Evolutionary conservation across 1,140 invertebrate species (phyloP), one percentile per base, ranked within the genome.

Genomic region (Cydia amplana): DNA sequence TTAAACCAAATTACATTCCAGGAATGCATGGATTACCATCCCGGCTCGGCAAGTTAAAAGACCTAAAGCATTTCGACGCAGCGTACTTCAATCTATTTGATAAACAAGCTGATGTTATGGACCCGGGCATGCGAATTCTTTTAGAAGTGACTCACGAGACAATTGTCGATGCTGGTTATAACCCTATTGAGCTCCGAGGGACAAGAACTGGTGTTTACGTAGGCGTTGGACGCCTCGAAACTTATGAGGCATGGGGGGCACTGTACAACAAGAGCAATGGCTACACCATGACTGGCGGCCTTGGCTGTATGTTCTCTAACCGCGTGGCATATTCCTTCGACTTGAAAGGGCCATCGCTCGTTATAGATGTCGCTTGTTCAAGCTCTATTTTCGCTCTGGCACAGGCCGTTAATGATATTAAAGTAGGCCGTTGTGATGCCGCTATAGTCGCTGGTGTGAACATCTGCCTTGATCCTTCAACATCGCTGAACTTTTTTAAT

Each of bases 271-370:
- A 95, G 82, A 95, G 98, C 1, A 98, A 96, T 86, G 98, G 98
- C 74, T 99, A 99, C 93, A 97, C 96, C 36, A 93, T 99, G 79
- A 98, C 97, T 3, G 98, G 98, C 23, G 98, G 98, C 91, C 96
- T 96, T 73, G 94, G 97, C 60, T 97, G 98, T 32, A 99, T 99
- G 98, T 99, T 99, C 91, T 95, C 98, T 46, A 99, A 99, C 90
- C 95, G 99, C 84, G 95, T 99, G 51, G 99, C 98, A 0, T 99
- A 96, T 93, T 96, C 97, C 12, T 99, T 99, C 93, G 98, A 99
- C 85, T 97, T 99, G 96, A 92, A 80, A 93, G 92, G 98, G 12
- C 98, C 98, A 1, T 99, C 98, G 90, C 98, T 96, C 89, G 95
- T 97, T 4, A 92, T 99, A 6, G 98, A 99, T 91, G 99, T 98